A percentile compares a stretch with the other conserved stretches of the same genome.
These are phyloP conservation scores for Urocolius indicus DNA, from an alignment of 2,113 vertebrate genomes.

Conservation along the genomic window DNA sequence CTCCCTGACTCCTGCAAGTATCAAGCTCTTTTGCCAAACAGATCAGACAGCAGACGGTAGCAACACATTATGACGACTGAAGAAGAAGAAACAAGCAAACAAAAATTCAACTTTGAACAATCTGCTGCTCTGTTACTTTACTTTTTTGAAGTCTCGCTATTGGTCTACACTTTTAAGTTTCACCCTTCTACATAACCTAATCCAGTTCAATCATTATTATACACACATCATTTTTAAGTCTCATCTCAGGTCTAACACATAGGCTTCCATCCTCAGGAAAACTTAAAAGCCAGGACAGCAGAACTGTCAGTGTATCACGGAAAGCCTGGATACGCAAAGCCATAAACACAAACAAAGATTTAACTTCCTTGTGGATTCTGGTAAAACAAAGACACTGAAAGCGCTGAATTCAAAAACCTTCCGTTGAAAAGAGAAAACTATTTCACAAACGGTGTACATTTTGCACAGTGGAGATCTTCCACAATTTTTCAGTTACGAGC, in stretches of 20 bases:
- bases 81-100: not conserved
- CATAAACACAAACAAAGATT: not conserved
- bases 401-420: not conserved
- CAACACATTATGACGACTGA: not conserved
- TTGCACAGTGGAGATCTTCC: not conserved
- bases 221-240: not conserved
- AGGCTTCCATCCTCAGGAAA: not conserved
- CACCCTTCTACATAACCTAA: not conserved
- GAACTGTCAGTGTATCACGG: not conserved
- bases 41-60: not conserved
- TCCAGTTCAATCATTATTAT: accelerated
- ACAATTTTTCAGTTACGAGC: not conserved
- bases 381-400: not conserved
- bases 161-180: not conserved
- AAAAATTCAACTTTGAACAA: not conserved
- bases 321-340: not conserved
- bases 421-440: not conserved
- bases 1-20: not conserved
- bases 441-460: not conserved
- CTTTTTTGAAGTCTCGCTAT: not conserved
- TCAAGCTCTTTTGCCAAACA: not conserved
- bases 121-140: not conserved
- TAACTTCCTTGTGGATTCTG: not conserved
- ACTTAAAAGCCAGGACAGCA: not conserved
- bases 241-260: not conserved